Evolutionary conservation across 2,797 vertebrate species (phyloP).

Genomic region (Phylloscopus collybita): DNA sequence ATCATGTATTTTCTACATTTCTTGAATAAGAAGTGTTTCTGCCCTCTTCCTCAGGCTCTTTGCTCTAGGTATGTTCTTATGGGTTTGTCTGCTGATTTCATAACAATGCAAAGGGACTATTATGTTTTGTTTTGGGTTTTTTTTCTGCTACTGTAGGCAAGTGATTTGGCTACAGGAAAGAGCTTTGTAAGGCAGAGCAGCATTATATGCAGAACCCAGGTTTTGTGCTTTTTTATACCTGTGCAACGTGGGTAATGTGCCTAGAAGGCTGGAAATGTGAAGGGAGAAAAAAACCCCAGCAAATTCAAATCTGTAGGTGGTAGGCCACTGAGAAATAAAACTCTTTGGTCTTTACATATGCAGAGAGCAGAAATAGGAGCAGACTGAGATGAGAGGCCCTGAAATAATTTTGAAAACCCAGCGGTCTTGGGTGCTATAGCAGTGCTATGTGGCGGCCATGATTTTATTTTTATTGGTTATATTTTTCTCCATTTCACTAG

Average conservation of each 20-base stretch:
- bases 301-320: background rate
- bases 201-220: background rate
- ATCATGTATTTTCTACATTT: background rate
- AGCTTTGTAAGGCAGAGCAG: background rate
- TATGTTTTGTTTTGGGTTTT: background rate
- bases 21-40: background rate
- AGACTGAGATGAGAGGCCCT: background rate
- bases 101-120: background rate
- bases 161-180: background rate
- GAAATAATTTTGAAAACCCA: background rate
- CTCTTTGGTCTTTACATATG: background rate
- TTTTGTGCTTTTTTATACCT: background rate
- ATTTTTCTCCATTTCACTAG: background rate
- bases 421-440: background rate
- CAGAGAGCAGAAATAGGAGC: background rate
- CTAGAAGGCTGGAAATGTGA: background rate
- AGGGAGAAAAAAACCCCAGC: accelerated
- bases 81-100: background rate
- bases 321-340: background rate
- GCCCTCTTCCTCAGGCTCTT: background rate
- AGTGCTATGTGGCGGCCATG: background rate
- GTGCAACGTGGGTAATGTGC: background rate
- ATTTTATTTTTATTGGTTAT: background rate
- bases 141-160: background rate
- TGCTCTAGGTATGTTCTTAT: background rate